Percentiles rank a stretch among this genome's conserved stretches.
These are phyloP conservation scores for Podarcis cretensis DNA, from an alignment of 2,113 vertebrate genomes.

Conservation along the genomic window DNA sequence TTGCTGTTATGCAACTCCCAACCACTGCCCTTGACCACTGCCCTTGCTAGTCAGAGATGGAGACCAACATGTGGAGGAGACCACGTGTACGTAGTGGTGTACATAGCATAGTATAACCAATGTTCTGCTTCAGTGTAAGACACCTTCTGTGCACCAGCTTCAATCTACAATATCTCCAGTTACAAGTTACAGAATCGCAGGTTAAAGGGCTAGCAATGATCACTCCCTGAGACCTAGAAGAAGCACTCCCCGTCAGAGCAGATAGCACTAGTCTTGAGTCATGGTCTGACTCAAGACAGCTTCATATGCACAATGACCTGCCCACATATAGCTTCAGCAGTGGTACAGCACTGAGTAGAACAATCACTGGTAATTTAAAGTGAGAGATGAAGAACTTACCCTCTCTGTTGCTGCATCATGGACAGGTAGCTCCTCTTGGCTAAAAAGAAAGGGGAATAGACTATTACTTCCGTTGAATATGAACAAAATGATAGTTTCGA, in stretches of 20 bases:
- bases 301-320: not conserved
- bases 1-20: no score
- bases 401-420: constrained; percentile 68
- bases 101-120: not conserved
- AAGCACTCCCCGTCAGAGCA: not conserved
- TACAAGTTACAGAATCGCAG: not conserved
- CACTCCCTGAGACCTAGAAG: not conserved
- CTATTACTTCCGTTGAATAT: not conserved
- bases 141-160: not conserved
- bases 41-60: no score
- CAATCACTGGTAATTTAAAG: not conserved
- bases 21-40: no score
- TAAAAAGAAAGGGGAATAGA: constrained; percentile 49
- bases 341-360: not conserved
- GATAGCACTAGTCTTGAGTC: not conserved
- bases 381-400: constrained; percentile 49
- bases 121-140: not conserved
- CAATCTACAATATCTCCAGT: not conserved
- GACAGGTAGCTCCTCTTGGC: constrained; percentile 73
- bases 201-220: not conserved
- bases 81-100: no score
- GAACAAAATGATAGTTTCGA: constrained; percentile 13
- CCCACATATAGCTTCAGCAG: not conserved
- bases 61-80: no score
- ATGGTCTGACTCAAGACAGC: not conserved